Conservation (phyloP, 2,888 invertebrate genomes). For the Phoenoteleia sp. region DNA sequence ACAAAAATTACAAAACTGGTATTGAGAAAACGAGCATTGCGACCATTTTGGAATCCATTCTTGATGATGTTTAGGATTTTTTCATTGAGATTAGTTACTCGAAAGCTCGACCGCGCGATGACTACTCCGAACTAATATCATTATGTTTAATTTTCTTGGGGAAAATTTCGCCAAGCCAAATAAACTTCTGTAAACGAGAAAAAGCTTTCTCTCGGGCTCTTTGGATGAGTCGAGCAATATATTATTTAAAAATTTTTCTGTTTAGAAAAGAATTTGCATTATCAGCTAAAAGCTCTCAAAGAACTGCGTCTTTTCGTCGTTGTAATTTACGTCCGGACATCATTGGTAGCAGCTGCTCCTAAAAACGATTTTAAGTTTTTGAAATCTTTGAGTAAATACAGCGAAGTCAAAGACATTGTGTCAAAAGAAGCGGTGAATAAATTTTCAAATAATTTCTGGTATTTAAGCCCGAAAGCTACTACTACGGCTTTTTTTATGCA, state of each 20-base stretch:
- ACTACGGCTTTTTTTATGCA: constrained; percentile 55
- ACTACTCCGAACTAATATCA: constrained; percentile 72
- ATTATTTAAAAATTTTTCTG: constrained; percentile 66
- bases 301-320: constrained; percentile 18
- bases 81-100: constrained; percentile 12
- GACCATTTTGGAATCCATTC: constrained; percentile 10
- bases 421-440: constrained; percentile 36
- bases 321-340: constrained; percentile 10
- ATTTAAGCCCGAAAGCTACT: constrained; percentile 57
- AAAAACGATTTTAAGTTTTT: constrained; percentile 67
- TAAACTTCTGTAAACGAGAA: constrained; percentile 72
- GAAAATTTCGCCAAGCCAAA: constrained; percentile 53
- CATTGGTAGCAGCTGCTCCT: constrained; percentile 64
- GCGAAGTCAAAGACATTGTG: constrained; percentile 15
- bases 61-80: constrained; percentile 6
- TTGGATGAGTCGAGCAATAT: constrained; percentile 76
- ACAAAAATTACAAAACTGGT: constrained; percentile 56
- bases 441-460: constrained; percentile 61
- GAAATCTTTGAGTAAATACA: constrained; percentile 44
- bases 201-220: constrained; percentile 76
- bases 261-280: constrained; percentile 72
- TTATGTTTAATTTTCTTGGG: constrained; percentile 75
- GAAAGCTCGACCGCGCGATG: constrained; percentile 67
- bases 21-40: constrained; percentile 14
- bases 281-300: constrained; percentile 43